These are phyloP conservation scores for Phytoseiulus persimilis DNA, from an alignment of 2,888 invertebrate species.

Conservation along the genomic window DNA sequence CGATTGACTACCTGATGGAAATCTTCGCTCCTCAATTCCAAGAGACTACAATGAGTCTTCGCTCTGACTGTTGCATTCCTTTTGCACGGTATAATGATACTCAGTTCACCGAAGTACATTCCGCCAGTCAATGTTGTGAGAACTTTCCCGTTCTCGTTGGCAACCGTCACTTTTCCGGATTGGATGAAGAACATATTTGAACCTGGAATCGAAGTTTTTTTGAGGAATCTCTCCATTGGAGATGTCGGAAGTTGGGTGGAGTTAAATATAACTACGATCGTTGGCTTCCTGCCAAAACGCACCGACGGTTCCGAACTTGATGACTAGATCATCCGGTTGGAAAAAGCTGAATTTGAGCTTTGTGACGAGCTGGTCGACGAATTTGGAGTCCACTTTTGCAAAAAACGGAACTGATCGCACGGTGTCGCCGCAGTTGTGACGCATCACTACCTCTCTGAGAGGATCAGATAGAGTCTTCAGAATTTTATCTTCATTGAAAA, in stretches of 20 bases:
- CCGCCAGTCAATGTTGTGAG: neutral
- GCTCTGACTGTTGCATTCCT: neutral
- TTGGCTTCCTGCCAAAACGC: too few species aligned
- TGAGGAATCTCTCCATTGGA: too few species aligned
- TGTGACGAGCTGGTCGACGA: constrained; percentile 13
- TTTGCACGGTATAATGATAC: neutral
- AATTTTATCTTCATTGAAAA: constrained; percentile 11
- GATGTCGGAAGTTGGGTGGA: too few species aligned
- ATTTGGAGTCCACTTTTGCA: neutral
- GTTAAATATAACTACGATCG: too few species aligned
- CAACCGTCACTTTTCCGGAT: neutral
- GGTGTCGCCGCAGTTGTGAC: constrained; percentile 22
- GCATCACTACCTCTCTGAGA: constrained; percentile 15
- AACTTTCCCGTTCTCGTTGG: constrained; percentile 26
- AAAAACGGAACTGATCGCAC: constrained; percentile 23
- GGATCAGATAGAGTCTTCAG: constrained; percentile 11
- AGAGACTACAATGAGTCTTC: constrained; percentile 25
- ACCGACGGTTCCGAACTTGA: neutral
- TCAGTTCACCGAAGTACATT: constrained; percentile 28
- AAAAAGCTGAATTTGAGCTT: neutral
- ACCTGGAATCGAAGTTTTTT: neutral
- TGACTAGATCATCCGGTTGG: constrained; percentile 10
- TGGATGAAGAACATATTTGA: constrained; percentile 33
- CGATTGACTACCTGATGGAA: constrained; percentile 27
- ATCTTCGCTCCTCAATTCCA: neutral